Conservation (phyloP, 2,113 vertebrate genomes). For the Calonectris borealis region DNA sequence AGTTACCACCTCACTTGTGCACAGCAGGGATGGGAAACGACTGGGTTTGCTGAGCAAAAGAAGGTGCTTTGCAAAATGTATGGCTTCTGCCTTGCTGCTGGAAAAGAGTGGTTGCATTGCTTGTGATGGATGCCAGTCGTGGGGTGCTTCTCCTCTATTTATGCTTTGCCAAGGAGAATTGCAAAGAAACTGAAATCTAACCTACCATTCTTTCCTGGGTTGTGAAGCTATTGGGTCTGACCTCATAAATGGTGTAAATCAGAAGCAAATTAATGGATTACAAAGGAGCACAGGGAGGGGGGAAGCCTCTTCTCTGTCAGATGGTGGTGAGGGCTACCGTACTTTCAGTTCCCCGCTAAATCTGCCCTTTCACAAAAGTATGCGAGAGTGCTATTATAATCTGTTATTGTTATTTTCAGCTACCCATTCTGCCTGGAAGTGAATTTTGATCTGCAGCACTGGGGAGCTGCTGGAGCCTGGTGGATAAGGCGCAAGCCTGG, state of each 20-base stretch:
- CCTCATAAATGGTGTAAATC: not conserved
- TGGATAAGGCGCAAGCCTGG: not conserved
- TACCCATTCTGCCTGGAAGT: not conserved
- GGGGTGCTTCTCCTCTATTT: not conserved
- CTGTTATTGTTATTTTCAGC: constrained; percentile 15
- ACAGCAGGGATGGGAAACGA: not conserved
- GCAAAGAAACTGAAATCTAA: not conserved
- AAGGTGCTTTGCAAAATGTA: not conserved
- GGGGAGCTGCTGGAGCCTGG: not conserved
- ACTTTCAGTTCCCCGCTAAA: not conserved
- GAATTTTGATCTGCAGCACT: not conserved
- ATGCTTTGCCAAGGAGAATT: not conserved
- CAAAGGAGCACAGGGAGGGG: not conserved
- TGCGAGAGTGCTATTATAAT: not conserved
- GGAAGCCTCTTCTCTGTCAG: not conserved
- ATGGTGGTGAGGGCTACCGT: not conserved
- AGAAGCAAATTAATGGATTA: not conserved
- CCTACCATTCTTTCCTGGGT: not conserved
- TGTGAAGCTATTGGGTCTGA: not conserved
- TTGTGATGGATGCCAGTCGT: not conserved
- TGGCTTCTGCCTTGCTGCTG: not conserved
- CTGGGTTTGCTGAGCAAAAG: not conserved
- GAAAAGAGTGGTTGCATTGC: not conserved
- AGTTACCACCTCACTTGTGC: not conserved
- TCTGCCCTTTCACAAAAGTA: constrained; percentile 1